Evolutionary conservation across 2,888 invertebrate species (phyloP), one percentile per base, ranked within the genome.

Genomic region (Athetis lepigone): DNA sequence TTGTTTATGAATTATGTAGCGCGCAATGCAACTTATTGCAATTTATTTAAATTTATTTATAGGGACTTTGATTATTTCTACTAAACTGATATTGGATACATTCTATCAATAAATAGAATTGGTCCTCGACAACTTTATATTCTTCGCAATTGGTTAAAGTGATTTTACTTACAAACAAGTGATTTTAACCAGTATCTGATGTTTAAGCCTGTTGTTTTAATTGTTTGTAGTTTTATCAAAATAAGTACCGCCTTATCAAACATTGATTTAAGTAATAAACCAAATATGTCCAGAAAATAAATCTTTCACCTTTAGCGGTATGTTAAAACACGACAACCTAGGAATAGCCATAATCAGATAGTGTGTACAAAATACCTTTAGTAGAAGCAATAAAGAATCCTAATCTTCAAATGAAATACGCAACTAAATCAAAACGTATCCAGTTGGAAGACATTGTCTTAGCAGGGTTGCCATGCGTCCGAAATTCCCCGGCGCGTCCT

Each of bases 371-470:
- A 69, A 68, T 76, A 49, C 64, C 57, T 46, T 62, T 46, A 43
- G 49, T 65, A 67, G 49, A 40, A 50, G 56, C 70, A 52, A 70
- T 75, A 78, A 78, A 72, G 62, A 69, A 73, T 69, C 39, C 55
- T 70, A 80, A 79, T 80, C 73, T 75, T 42, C 40, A 60, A 60
- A 65, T 57, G 67, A 75, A 75, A 59, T 75, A 63, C 62, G 64
- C 66, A 67, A 71, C 56, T 74, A 73, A 77, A 79, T 80, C 75
- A 78, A 77, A 80, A 77, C 70, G 55, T 77, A 84, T 74, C n/a
- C 71, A 73, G 80, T 75, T 68, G 64, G 70, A 75, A 71, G 72
- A 74, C 76, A 75, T 77, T 74, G 81, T 81, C 84, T 65, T 82
- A 82, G 81, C 83, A 82, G 80, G 83, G n/a, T n/a, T n/a, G n/a